Evolutionary conservation across 1,140 invertebrate species (phyloP).

Genomic region (Bombus consobrinus): DNA sequence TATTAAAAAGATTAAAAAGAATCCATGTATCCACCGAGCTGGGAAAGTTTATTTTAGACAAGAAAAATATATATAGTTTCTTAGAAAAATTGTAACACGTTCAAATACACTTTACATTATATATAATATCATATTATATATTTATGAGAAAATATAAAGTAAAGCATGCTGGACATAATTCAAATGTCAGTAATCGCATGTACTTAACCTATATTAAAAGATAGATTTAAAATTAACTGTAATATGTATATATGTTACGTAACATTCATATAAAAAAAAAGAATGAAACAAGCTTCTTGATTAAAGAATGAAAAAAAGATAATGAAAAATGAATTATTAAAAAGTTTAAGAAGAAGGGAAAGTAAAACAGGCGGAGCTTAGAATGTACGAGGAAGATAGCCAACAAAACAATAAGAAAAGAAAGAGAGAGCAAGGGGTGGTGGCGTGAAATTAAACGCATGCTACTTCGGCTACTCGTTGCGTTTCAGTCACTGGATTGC

Average conservation of each 20-base stretch:
- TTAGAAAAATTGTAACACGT: neutral
- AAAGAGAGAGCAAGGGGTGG: constrained; percentile 19
- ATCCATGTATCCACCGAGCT: too few species aligned
- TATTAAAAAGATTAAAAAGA: too few species aligned
- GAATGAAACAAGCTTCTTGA: neutral
- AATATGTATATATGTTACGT: neutral
- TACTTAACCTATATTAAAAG: constrained; percentile 1
- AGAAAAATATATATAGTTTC: neutral
- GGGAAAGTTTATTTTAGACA: too few species aligned
- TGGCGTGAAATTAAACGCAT: constrained; percentile 53
- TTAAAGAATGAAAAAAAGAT: neutral
- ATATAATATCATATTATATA: neutral
- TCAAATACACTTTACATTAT: neutral
- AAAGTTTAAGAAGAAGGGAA: neutral
- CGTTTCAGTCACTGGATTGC: constrained; percentile 66
- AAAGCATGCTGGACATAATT: neutral
- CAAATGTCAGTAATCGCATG: neutral
- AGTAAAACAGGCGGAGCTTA: neutral
- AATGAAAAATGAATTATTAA: neutral
- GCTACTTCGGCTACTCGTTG: constrained; percentile 20
- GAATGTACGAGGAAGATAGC: neutral
- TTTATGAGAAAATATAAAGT: neutral
- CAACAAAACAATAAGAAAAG: neutral
- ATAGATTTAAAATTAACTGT: neutral
- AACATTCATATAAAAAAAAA: neutral